Base-by-base conservation (phyloP, 1,140 invertebrate genomes). In the Daktulosphaira vitifoliae region DNA sequence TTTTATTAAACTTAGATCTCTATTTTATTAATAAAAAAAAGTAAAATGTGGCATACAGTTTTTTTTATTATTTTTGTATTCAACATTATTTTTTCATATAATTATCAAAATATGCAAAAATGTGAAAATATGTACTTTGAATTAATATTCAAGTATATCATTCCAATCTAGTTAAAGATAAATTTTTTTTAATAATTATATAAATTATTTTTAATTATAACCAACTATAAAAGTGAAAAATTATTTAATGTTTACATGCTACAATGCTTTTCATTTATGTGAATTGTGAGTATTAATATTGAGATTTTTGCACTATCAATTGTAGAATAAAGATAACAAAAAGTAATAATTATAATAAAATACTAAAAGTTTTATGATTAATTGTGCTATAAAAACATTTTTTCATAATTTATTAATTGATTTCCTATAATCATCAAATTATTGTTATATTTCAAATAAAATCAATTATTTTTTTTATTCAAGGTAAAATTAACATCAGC, bases 401-500 rank as follows among this genome's bases (percentile, higher is more conserved):
- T 16, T 22, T 20, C 7, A n/a, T 42, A 3, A 20, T 4, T n/a
- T n/a, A n/a, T n/a, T n/a, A n/a, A n/a, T n/a, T n/a, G n/a, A n/a
- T n/a, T n/a, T n/a, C n/a, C n/a, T n/a, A n/a, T n/a, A n/a, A n/a
- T n/a, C n/a, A n/a, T n/a, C n/a, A n/a, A n/a, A n/a, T n/a, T n/a
- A n/a, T n/a, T n/a, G 53, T 13, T 15, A 3, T 39, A n/a, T 39
- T 5, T 38, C 5, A n/a, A n/a, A n/a, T n/a, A n/a, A n/a, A n/a
- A n/a, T n/a, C n/a, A n/a, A n/a, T 51, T 25, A 8, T 13, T 69
- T 67, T 49, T 59, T 66, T 62, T 56, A 68, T 75, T 74, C 25
- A 54, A 89, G 87, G 74, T 89, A 0, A 81, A 82, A 73, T 75
- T 91, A 18, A 66, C 87, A 13, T 79, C 79, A 49, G 84, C 81